A percentile compares a stretch with the other conserved stretches of the same genome.
Conservation (phyloP, 2,888 invertebrate genomes). For the Mechanitis messenoides region DNA sequence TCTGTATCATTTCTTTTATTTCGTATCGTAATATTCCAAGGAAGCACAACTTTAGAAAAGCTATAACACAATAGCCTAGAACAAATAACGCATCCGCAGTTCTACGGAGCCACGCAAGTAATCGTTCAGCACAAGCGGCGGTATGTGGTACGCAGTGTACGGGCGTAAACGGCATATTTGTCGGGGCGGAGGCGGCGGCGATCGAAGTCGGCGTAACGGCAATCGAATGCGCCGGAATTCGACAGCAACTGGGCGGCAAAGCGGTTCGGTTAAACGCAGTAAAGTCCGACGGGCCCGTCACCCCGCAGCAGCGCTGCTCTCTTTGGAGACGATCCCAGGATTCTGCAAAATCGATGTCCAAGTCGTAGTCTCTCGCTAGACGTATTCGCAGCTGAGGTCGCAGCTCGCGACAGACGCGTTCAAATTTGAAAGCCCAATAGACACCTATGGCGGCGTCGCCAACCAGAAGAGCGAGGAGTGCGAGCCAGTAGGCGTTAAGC, state of each 20-base stretch:
- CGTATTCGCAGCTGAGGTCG: slow-evolving; percentile 80
- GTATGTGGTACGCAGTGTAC: slow-evolving; percentile 69
- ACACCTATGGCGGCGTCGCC: slow-evolving; percentile 90
- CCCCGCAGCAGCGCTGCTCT: slow-evolving; percentile 87
- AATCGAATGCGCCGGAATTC: slow-evolving; percentile 59
- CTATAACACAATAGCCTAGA: slow-evolving; percentile 90
- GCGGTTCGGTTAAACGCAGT: slow-evolving; percentile 63
- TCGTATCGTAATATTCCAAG: slow-evolving; percentile 90
- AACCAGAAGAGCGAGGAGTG: slow-evolving; percentile 85
- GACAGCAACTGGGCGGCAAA: slow-evolving; percentile 67
- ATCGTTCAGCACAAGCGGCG: slow-evolving; percentile 83
- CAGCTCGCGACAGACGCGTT: slow-evolving; percentile 84
- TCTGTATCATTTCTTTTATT: slow-evolving; percentile 94
- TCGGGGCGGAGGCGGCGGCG: slow-evolving; percentile 53
- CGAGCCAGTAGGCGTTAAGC: slow-evolving; percentile 89
- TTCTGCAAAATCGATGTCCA: slow-evolving; percentile 82
- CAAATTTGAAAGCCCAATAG: slow-evolving; percentile 89
- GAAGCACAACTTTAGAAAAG: slow-evolving; percentile 92
- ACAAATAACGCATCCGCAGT: slow-evolving; percentile 89
- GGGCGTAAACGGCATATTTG: slow-evolving; percentile 56
- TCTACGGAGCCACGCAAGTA: slow-evolving; percentile 84
- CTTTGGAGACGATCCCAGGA: slow-evolving; percentile 87
- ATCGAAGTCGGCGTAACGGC: slow-evolving; percentile 73
- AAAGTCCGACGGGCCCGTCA: slow-evolving; percentile 78
- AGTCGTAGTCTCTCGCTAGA: slow-evolving; percentile 82